A percentile compares a stretch with the other conserved stretches of the same genome.
phyloP scores from a whole-genome alignment of 2,113 vertebrate species.

The Seriola quinqueradiata region DNA sequence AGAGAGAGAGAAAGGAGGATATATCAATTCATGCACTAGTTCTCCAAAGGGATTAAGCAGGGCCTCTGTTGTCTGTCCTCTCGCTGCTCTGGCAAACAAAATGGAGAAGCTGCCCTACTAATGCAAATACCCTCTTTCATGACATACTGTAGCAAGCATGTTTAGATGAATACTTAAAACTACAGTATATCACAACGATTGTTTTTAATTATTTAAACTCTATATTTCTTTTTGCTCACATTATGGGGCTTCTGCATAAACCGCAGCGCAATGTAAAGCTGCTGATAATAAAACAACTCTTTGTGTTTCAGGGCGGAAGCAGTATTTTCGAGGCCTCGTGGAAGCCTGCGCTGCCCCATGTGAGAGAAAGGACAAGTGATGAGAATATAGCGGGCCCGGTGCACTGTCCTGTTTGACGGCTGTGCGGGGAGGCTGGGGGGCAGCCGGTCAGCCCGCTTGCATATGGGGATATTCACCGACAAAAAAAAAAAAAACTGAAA shows the following conservation, averaged over 20 bases:
- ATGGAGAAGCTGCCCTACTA: slow-evolving; percentile 66
- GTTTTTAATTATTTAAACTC: slow-evolving; percentile 40
- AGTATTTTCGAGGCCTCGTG: neutral
- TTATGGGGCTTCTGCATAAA: neutral
- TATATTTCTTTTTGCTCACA: neutral
- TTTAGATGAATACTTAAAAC: slow-evolving; percentile 21
- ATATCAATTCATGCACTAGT: slow-evolving; percentile 81
- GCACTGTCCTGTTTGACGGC: slow-evolving; percentile 45
- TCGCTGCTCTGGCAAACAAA: slow-evolving; percentile 69
- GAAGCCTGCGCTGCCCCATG: slow-evolving; percentile 5
- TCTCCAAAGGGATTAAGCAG: slow-evolving; percentile 76
- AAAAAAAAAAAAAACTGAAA: slow-evolving; percentile 45
- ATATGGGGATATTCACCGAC: slow-evolving; percentile 56
- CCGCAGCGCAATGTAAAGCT: neutral
- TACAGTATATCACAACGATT: neutral
- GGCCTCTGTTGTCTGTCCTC: slow-evolving; percentile 67
- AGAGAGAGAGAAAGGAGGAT: slow-evolving; percentile 49
- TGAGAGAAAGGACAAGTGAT: slow-evolving; percentile 41
- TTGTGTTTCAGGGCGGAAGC: neutral
- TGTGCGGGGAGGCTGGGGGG: slow-evolving; percentile 32
- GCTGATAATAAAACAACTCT: neutral
- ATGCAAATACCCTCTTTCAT: slow-evolving; percentile 58
- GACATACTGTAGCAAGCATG: slow-evolving; percentile 22
- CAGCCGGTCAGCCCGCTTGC: slow-evolving; percentile 49
- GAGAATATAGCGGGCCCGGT: slow-evolving; percentile 18